Evolutionary conservation across 23 tunicate genomes (phyloP), one percentile per base, ranked within the genome.

Genomic region (Trididemnum nubilum): DNA sequence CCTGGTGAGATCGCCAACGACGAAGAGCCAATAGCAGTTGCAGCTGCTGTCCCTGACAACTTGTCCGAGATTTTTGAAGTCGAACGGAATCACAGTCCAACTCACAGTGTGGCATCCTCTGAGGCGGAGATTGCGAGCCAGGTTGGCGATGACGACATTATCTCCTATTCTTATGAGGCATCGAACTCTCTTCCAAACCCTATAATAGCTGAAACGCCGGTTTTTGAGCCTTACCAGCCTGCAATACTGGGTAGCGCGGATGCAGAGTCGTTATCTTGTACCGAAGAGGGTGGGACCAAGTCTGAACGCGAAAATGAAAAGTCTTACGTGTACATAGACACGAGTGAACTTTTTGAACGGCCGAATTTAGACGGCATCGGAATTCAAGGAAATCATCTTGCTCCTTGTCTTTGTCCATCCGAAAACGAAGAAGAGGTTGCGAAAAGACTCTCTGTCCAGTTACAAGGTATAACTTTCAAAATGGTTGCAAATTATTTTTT

Each of bases 311-410:
- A 44, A 44, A 44, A 15, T 44, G 12, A 44, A 44, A 44, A 44
- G 15, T 44, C 54, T 44, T 44, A 44, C 15, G 54, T 24, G 26
- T 61, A 83, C 34, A 73, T 83, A 12, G 75, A 57, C 39, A 38
- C 51, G 61, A 73, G 63, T 38, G 87, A 83, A 73, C 73, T 83
- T 21, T 83, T 83, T 60, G 87, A 83, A 63, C 57, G 44, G 49
- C 87, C 87, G 2, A 37, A 83, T 28, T 32, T 82, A 35, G 65
- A 78, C 37, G 18, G n/a, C 49, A 21, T 78, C 5, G 65, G 34
- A 18, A 58, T 78, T 25, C 49, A 32, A 3, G 38, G n/a, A 67
- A 70, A 35, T 51, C 75, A 33, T 32, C 28, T 51, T 5, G 78
- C 86, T 12, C 86, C 86, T 5, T 71, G 78, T 34, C 49, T 71